Conservation (phyloP, 1,140 invertebrate genomes). For the Procambarus virginalis region DNA sequence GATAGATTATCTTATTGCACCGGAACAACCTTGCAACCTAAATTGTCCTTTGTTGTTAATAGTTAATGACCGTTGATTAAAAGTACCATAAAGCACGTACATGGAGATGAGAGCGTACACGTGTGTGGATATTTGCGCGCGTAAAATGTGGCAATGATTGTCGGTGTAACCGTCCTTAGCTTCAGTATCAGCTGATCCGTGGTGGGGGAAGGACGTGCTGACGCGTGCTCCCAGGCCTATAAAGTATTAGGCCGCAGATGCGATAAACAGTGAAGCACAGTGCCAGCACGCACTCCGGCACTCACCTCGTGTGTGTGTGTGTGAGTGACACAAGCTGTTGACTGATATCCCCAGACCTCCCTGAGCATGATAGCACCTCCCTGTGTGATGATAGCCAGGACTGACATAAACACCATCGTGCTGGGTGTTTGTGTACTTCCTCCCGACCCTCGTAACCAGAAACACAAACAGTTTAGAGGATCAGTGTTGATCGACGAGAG, state of each 20-base stretch:
- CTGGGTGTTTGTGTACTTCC: too few species aligned
- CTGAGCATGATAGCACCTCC: too few species aligned
- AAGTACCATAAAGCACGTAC: neutral
- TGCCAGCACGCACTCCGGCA: neutral
- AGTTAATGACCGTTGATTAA: neutral
- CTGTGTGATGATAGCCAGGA: too few species aligned
- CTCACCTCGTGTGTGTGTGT: neutral
- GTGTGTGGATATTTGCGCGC: neutral
- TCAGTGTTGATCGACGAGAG: too few species aligned
- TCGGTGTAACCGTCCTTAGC: neutral
- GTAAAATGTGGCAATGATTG: too few species aligned
- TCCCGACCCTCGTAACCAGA: too few species aligned
- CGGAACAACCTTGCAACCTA: neutral
- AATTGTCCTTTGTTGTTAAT: neutral
- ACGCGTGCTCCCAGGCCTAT: neutral
- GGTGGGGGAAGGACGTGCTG: neutral
- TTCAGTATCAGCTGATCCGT: slow-evolving; percentile 45
- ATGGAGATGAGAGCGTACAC: neutral
- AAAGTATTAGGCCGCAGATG: neutral
- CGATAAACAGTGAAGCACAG: neutral
- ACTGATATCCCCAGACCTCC: too few species aligned
- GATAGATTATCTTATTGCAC: too few species aligned
- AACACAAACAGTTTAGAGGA: too few species aligned
- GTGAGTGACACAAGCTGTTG: neutral
- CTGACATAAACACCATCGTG: too few species aligned